Evolutionary conservation across 2,888 invertebrate genomes (phyloP), one percentile per base, ranked within the genome.

Genomic region (Polyommatus icarus): DNA sequence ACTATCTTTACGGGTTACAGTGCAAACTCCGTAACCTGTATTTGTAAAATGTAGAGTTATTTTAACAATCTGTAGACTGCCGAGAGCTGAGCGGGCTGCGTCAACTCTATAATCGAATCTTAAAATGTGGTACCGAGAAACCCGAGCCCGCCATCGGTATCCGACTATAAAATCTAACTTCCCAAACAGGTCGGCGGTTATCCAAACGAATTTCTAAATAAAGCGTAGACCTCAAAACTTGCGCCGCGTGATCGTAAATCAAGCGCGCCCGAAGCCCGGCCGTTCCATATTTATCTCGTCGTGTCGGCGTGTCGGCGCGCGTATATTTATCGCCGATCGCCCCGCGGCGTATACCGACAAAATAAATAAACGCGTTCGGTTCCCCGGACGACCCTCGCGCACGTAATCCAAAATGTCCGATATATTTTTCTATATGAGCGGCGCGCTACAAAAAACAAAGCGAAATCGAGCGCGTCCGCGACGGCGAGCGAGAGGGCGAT

Each of bases 341-440:
- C 89, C 90, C 88, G 85, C 86, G 88, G 88, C 88, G 89, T 79
- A 88, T 85, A 86, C 86, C 83, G 82, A 85, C 87, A 89, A 88
- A 91, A 92, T 91, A 92, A 92, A 92, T 93, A 92, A 91, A 89
- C 84, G 87, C 85, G 85, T 83, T 83, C 81, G 84, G 85, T 86
- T 86, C 85, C 91, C 91, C 91, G 91, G 87, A 90, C 89, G 89
- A 86, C 93, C 94, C 91, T 89, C 88, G 84, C 85, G 85, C 85
- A 87, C 89, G 88, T 90, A 89, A 91, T 91, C 89, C 93, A 93
- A 93, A 93, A 93, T 94, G 93, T 93, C 93, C 91, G 77, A 93
- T 92, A 93, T 91, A 91, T 92, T 93, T 91, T 91, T 92, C 90
- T 90, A 92, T 90, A 86, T 92, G 90, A 90, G 87, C 83, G 85